Conservation (phyloP, 2,113 vertebrate species). For the Microtus ochrogaster region DNA sequence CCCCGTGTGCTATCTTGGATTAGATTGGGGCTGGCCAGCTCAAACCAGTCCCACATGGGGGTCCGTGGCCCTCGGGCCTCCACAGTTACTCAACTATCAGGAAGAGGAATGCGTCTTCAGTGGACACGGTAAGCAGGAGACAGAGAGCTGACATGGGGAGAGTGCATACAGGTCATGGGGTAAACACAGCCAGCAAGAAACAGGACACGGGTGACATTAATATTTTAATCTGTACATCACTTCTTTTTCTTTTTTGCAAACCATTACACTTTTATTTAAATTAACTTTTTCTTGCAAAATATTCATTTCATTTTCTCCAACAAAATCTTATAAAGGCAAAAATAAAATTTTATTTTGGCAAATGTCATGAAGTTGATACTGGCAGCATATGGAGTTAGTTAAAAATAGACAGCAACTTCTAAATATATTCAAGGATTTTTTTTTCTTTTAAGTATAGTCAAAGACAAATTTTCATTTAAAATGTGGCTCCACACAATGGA, state of each 20-base stretch:
- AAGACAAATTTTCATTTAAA: constrained; percentile 84
- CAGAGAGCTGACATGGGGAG: background rate
- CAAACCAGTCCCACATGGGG: background rate
- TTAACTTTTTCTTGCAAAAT: constrained; percentile 90
- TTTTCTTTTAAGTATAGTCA: constrained; percentile 78
- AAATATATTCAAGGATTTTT: constrained; percentile 84
- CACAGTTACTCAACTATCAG: constrained; percentile 33
- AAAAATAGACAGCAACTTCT: constrained; percentile 90
- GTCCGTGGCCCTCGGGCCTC: background rate
- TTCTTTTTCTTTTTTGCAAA: constrained; percentile 80
- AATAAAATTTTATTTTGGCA: constrained; percentile 96
- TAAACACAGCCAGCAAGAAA: constrained; percentile 41
- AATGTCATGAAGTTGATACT: constrained; percentile 90
- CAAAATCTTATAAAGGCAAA: constrained; percentile 92
- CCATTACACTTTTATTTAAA: constrained; percentile 92
- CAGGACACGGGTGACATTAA: constrained; percentile 85
- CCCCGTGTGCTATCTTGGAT: constrained; percentile 17
- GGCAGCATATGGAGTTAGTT: constrained; percentile 94
- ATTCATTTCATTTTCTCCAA: constrained; percentile 88
- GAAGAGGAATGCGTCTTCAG: background rate
- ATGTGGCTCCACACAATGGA: constrained; percentile 74
- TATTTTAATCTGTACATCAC: constrained; percentile 93
- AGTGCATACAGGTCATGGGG: background rate
- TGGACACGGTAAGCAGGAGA: background rate
- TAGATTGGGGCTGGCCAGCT: constrained; percentile 41